Conservation (phyloP, 2,797 vertebrate species). For the Labeo calbasu region DNA sequence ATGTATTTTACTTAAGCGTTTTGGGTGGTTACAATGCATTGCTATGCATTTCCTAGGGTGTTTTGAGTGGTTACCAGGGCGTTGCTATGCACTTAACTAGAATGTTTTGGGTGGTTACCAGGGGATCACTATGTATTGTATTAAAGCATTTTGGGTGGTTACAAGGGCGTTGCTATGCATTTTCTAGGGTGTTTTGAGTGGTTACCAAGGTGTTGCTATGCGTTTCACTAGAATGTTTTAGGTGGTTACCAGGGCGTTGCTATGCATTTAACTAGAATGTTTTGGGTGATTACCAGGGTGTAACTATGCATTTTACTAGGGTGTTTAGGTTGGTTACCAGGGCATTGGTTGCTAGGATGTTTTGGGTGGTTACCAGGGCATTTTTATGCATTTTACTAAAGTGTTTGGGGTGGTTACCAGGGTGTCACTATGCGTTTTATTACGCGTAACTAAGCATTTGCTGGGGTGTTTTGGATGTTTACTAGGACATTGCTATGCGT, state of each 20-base stretch:
- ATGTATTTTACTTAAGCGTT: not conserved
- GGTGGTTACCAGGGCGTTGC: no score
- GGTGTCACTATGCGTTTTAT: not conserved
- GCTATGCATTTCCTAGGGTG: not conserved
- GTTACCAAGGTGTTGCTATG: no score
- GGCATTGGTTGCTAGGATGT: not conserved
- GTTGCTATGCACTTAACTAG: not conserved
- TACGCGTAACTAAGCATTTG: no score
- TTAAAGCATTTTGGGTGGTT: no score
- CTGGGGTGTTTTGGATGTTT: not conserved
- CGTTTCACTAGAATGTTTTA: no score
- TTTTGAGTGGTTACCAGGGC: not conserved
- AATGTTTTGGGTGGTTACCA: not conserved
- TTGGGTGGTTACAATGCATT: not conserved
- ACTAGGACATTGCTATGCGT: not conserved
- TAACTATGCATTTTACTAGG: no score
- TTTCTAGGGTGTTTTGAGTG: no score
- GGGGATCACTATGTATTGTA: no score
- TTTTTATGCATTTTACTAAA: not conserved
- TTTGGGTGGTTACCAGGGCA: not conserved
- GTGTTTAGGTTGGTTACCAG: no score
- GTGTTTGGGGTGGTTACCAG: not conserved
- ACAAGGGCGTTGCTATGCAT: no score
- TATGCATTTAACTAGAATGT: no score
- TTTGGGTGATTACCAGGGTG: no score